These are phyloP conservation scores for Gymnosoma rotundatum DNA, from an alignment of 2,888 invertebrate genomes.

Conservation along the genomic window DNA sequence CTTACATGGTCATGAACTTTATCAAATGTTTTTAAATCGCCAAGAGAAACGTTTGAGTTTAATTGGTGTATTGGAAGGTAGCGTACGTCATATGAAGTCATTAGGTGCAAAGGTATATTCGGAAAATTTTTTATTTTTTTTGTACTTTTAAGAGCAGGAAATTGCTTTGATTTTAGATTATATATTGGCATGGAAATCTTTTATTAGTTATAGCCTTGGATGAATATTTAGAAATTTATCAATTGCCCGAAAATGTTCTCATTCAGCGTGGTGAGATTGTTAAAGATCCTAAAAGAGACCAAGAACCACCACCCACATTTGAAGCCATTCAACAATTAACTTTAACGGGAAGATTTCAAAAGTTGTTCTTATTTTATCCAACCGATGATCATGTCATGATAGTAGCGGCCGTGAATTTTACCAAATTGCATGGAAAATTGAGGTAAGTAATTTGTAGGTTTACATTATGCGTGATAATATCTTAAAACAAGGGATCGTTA, in stretches of 20 bases:
- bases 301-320: constrained; percentile 67
- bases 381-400: constrained; percentile 74
- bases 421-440: constrained; percentile 73
- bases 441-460: constrained; percentile 65
- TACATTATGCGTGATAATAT: not conserved
- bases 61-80: constrained; percentile 75
- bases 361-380: constrained; percentile 74
- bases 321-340: constrained; percentile 78
- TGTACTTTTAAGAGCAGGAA: not conserved
- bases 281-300: constrained; percentile 41
- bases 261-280: constrained; percentile 59
- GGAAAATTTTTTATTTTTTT: not conserved
- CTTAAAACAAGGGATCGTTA: no score
- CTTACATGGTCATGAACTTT: constrained; percentile 78
- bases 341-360: constrained; percentile 73
- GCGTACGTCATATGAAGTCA: constrained; percentile 69
- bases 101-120: constrained; percentile 73
- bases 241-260: constrained; percentile 73
- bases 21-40: constrained; percentile 74
- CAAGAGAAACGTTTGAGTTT: constrained; percentile 75
- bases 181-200: constrained; percentile 76
- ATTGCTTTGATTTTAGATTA: constrained; percentile 67
- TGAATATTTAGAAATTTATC: constrained; percentile 77
- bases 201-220: constrained; percentile 76
- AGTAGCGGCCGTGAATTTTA: constrained; percentile 74